Evolutionary conservation across 2,113 vertebrate species (phyloP), one percentile per base, ranked within the genome.

Genomic region (Rhynchomys soricoides): DNA sequence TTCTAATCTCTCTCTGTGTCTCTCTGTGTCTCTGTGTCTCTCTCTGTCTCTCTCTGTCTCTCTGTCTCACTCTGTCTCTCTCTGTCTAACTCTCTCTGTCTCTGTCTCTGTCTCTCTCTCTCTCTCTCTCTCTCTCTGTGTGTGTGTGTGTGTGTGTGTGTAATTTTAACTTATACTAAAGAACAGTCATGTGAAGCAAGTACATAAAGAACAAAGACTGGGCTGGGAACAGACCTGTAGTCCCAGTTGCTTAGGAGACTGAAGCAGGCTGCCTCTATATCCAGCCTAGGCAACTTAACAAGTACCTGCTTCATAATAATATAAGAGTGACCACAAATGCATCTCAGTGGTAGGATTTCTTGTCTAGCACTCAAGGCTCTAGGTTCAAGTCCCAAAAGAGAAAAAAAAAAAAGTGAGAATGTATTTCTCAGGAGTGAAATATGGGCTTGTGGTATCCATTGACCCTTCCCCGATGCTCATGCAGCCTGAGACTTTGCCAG

Each of bases 361-460:
- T 89, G 24, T 29, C 24, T 43, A 43, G n/a, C 26, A 73, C 40
- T 21, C 26, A 22, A 62, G 55, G 19, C 0, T 55, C 52, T 37
- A 7, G 40, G 29, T 37, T 89, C 55, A 75, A 75, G 43, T 74
- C 12, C 40, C 1, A 4, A 17, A 1, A 62, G 31, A 16, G 55
- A 40, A 52, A 50, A 15, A 7, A 10, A 10, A 43, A n/a, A 57
- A 24, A 55, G 13, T 45, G 29, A 48, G 29, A 34, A 3, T 73
- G 34, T 13, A 59, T 64, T 45, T 37, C 7, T 70, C 68, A 50
- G 19, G 26, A 81, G 75, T 81, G 48, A 94, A 78, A 55, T 8
- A 1, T 9, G 57, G 29, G 29, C n/a, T 40, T 55, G 3, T 0
- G 7, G 64, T 24, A 37, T n/a, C 48, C 57, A 29, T 0, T 1